Base-by-base conservation (phyloP, 2,888 invertebrate species). In the Pandemis corylana region DNA sequence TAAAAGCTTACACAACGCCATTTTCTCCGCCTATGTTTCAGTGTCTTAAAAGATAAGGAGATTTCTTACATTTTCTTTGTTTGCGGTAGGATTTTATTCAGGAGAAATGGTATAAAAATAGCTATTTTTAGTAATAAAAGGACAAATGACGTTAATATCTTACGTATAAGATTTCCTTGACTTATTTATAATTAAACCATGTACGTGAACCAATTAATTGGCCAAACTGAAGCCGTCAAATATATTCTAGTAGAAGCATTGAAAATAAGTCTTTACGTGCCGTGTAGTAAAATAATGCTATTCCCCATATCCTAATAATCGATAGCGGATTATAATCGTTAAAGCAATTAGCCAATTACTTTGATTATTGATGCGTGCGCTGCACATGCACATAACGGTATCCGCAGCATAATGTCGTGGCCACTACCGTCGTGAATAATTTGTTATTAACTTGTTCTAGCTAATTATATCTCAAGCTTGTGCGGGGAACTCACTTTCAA, bases 331-430 rank as follows among this genome's bases (percentile, higher is more conserved):
- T 42, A 68, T 12, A 61, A 81, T 81, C 80, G 78, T 71, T 77
- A 76, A 78, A 62, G 84, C 82, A 86, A 89, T 90, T 88, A 78
- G 61, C 83, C 82, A 86, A 89, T 90, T 88, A 89, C 77, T 77
- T 79, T 77, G 82, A 72, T 81, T 83, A 85, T 84, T 88, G 83
- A 84, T 77, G 84, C 85, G 83, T 86, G 83, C 83, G 81, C 81
- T 81, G 82, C 80, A 82, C 83, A 86, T 83, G 82, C 83, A 85
- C 86, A 84, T 76, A 79, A 82, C 82, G 83, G 78, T 78, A 76
- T 75, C 79, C 72, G 78, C 79, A 80, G 73, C 42, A 65, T 72
- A 76, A 72, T 61, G 51, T 53, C 69, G 71, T 75, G 78, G 79
- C 80, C 77, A 79, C 80, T 77, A 79, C 72, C 75, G 78, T 56